Base-by-base conservation (phyloP, 2,113 vertebrate species). In the Peromyscus maniculatus region DNA sequence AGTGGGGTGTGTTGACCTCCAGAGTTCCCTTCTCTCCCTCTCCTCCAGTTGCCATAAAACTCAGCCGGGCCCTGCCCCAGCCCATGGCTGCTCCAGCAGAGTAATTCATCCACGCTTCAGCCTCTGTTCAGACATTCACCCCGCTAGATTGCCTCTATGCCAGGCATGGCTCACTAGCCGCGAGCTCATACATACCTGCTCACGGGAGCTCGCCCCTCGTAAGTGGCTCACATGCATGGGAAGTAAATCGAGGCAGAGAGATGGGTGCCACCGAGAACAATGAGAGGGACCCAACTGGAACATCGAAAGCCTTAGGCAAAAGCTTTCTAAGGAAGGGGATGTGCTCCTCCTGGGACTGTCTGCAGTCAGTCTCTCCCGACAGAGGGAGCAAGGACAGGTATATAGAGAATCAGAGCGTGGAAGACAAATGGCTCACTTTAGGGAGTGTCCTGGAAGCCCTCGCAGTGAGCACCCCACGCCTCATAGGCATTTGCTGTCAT, bases 21-120 rank as follows among this genome's bases (percentile, higher is more conserved):
- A 8, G 66, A 55, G 28, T 21, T n/a, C 64, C 43, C 17, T 24
- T 10, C 16, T 10, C 46, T 36, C 2, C 0, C 22, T 12, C 64
- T 39, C 5, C 0, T 0, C 67, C 5, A 36, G 7, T 9, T 19
- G 22, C 36, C 31, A 1, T 1, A 22, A 21, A 49, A 39, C 17
- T 33, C 0, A 0, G 33, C 66, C 66, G n/a, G 69, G 4, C 24
- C 22, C 80, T 21, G 11, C 77, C 12, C 46, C 74, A 78, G 62
- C 52, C 33, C 67, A 39, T 12, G 72, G 21, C 86, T 5, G 3
- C 9, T 64, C 26, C 26, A 16, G 31, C 39, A 55, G 8, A 11
- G 4, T 49, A 19, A 28, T 64, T 28, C 62, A 1, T 39, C 28
- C 55, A 1, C 3, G 7, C 28, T 17, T 28, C 59, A 62, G 75